phyloP scores from a whole-genome alignment of 2,797 vertebrate species.

The Somateria mollissima region DNA sequence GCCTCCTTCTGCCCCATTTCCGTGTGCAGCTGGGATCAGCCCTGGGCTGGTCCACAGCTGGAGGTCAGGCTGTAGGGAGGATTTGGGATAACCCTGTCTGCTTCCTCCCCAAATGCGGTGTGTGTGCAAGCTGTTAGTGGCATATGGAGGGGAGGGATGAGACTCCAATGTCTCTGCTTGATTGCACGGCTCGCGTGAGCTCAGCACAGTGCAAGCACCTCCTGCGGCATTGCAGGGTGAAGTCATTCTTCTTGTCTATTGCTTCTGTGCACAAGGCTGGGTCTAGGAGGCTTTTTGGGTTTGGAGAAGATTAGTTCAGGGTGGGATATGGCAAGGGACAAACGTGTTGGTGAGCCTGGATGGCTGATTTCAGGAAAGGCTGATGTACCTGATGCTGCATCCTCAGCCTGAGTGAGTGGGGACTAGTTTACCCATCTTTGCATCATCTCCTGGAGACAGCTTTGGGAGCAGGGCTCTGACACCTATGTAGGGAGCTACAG shows the following conservation, averaged over 20 bases:
- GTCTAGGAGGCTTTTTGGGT: not conserved
- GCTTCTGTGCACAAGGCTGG: not conserved
- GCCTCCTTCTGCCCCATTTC: not conserved
- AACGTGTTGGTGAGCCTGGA: not conserved
- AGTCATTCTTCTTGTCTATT: not conserved
- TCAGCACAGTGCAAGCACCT: not conserved
- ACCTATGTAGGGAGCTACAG: fast-evolving
- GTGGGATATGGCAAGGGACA: not conserved
- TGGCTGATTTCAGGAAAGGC: not conserved
- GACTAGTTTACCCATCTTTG: not conserved
- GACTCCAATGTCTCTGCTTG: not conserved
- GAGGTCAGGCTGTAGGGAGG: not conserved
- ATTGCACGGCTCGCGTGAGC: not conserved
- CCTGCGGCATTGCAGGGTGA: not conserved
- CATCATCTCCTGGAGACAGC: not conserved
- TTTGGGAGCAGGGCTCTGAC: not conserved
- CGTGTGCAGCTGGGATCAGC: not conserved
- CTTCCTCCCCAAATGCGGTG: not conserved
- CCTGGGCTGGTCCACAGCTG: not conserved
- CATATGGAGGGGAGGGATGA: not conserved
- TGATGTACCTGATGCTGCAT: not conserved
- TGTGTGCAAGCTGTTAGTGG: not conserved
- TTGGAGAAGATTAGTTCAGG: not conserved
- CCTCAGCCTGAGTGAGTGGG: not conserved
- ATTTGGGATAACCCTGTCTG: not conserved